phyloP scores from a whole-genome alignment of 2,888 invertebrate genomes.

The Hipparchia sbordonii region DNA sequence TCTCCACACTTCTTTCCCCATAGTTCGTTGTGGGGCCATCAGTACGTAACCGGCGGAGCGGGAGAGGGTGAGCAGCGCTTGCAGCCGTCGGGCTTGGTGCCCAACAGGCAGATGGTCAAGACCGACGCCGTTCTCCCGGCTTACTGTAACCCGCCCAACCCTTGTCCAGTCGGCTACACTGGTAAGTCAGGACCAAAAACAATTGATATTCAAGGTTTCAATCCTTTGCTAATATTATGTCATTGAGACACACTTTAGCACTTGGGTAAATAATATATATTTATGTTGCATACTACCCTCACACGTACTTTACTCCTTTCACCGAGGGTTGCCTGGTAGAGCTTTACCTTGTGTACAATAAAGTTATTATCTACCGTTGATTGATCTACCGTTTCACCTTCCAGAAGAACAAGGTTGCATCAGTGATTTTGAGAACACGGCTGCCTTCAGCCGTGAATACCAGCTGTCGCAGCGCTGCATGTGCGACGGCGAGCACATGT shows the following conservation, averaged over 20 bases:
- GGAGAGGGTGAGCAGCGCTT: constrained; percentile 89
- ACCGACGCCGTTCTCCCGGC: constrained; percentile 96
- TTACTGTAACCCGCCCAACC: constrained; percentile 99
- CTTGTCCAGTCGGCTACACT: constrained; percentile 97
- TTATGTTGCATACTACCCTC: too few species aligned
- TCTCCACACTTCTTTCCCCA: constrained; percentile 5
- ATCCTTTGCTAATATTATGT: too few species aligned
- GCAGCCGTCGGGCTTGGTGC: constrained; percentile 79
- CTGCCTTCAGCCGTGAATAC: constrained; percentile 96
- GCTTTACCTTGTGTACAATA: too few species aligned
- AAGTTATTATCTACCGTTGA: too few species aligned
- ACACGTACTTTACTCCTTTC: too few species aligned
- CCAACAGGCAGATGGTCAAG: constrained; percentile 90
- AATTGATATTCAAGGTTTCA: too few species aligned
- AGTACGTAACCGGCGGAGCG: constrained; percentile 89
- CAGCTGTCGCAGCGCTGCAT: constrained; percentile 97
- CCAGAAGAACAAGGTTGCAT: constrained; percentile 94
- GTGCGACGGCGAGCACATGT: constrained; percentile 99
- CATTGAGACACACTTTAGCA: too few species aligned
- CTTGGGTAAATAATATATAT: too few species aligned
- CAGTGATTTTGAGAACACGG: constrained; percentile 96
- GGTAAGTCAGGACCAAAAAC: constrained; percentile 72
- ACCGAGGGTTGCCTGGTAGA: too few species aligned
- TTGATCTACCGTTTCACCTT: constrained; percentile 4
- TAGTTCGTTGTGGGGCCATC: constrained; percentile 88